phyloP scores from a whole-genome alignment of 2,888 invertebrate genomes.

The Acanthococcus lagerstroemiae region DNA sequence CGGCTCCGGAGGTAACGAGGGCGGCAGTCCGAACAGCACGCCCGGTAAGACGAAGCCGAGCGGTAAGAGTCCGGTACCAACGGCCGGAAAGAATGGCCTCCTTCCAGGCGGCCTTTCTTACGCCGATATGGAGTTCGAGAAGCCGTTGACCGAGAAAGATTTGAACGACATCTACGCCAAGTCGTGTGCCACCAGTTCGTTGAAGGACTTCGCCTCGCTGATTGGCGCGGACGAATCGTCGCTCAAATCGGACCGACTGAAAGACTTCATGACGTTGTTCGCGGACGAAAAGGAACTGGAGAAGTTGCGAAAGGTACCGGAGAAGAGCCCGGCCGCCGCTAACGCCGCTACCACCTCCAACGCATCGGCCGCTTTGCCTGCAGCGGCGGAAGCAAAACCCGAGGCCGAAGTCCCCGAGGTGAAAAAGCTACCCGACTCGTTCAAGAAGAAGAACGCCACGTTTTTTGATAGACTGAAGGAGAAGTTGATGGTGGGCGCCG shows the following conservation, averaged over 20 bases:
- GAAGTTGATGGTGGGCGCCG: conserved; percentile 55
- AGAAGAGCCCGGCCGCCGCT: neutral
- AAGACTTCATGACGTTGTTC: neutral
- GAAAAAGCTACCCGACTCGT: conserved; percentile 39
- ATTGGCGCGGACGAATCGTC: conserved; percentile 37
- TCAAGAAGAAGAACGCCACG: conserved; percentile 59
- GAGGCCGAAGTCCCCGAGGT: neutral
- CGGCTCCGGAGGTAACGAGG: neutral
- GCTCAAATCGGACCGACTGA: neutral
- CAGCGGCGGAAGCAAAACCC: conserved; percentile 33
- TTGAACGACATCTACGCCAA: conserved; percentile 44
- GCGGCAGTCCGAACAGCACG: neutral
- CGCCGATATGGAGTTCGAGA: neutral
- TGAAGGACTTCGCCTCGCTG: conserved; percentile 50
- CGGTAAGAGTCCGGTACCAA: neutral
- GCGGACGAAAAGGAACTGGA: neutral
- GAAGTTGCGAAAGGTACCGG: neutral
- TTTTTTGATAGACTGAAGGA: conserved; percentile 76
- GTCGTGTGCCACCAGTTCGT: conserved; percentile 43
- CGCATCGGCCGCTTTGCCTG: neutral
- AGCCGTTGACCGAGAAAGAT: conserved; percentile 43
- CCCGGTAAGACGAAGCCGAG: neutral
- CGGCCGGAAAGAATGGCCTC: neutral
- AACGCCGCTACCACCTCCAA: neutral
- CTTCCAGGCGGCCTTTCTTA: neutral